Evolutionary conservation across 2,888 invertebrate genomes (phyloP).

Genomic region (Conchocele bisecta): DNA sequence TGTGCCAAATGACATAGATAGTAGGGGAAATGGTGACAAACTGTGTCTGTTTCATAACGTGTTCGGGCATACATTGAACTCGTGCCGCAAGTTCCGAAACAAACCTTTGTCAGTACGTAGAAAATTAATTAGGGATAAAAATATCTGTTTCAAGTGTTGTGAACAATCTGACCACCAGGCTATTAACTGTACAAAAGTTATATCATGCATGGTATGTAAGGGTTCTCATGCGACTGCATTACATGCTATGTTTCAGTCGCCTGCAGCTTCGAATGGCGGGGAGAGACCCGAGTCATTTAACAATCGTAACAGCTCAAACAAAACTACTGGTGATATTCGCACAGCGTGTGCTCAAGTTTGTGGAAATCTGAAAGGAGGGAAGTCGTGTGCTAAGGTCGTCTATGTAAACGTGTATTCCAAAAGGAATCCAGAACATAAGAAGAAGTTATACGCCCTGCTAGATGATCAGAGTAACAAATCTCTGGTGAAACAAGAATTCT

Average conservation of each 20-base stretch:
- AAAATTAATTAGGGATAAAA: slow-evolving; percentile 13
- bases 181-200: neutral
- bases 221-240: too few relatives aligned
- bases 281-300: too few relatives aligned
- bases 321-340: too few relatives aligned
- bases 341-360: slow-evolving; percentile 1
- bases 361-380: neutral
- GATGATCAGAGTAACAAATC: slow-evolving; percentile 42
- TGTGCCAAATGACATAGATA: too few relatives aligned
- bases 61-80: slow-evolving; percentile 4
- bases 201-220: slow-evolving; percentile 1
- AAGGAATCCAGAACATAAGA: neutral
- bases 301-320: too few relatives aligned
- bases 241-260: too few relatives aligned
- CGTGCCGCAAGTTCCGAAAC: slow-evolving; percentile 3
- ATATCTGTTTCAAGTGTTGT: too few relatives aligned
- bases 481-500: slow-evolving; percentile 13
- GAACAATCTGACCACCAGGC: neutral
- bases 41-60: neutral
- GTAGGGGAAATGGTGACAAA: too few relatives aligned
- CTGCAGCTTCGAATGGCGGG: too few relatives aligned
- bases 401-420: slow-evolving; percentile 13
- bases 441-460: slow-evolving; percentile 18
- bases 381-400: slow-evolving; percentile 35
- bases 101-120: slow-evolving; percentile 8